Evolutionary conservation across 92 coral and sea anemone species (phyloP).

Genomic region (Paragorgia papillata): DNA sequence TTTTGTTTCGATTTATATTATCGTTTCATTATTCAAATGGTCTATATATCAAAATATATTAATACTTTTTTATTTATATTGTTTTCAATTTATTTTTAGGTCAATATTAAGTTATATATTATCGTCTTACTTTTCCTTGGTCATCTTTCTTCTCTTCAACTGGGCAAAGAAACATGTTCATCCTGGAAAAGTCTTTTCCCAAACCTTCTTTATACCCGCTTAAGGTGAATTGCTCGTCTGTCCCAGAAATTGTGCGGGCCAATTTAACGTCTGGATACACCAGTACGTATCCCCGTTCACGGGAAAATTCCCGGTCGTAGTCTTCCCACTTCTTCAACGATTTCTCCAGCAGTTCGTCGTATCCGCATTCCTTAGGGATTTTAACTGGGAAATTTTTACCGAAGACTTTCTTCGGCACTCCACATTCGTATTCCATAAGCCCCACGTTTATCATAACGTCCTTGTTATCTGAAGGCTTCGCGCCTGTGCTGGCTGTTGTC

Average conservation of each 20-base stretch:
- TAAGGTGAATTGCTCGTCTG: slow-evolving; percentile 49
- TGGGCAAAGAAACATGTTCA: slow-evolving; percentile 47
- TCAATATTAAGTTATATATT: too few species aligned
- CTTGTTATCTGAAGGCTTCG: slow-evolving; percentile 19
- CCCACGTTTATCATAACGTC: slow-evolving; percentile 43
- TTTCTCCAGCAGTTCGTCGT: slow-evolving; percentile 37
- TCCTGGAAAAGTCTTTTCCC: slow-evolving; percentile 54
- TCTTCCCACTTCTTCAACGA: too few species aligned
- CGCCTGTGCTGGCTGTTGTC: not conserved
- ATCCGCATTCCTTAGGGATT: slow-evolving; percentile 5
- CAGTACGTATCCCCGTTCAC: too few species aligned
- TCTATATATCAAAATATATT: too few species aligned
- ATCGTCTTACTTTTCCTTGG: slow-evolving; percentile 3
- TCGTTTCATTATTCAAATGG: too few species aligned
- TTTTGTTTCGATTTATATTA: too few species aligned
- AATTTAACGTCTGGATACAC: too few species aligned
- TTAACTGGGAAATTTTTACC: slow-evolving; percentile 51
- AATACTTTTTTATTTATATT: not conserved
- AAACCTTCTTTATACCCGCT: slow-evolving; percentile 58
- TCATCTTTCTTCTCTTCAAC: slow-evolving; percentile 14
- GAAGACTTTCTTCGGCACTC: slow-evolving; percentile 42
- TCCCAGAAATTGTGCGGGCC: slow-evolving; percentile 55
- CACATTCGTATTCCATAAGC: slow-evolving; percentile 55
- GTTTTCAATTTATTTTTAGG: not conserved
- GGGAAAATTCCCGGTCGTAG: too few species aligned